Evolutionary conservation across 2,797 vertebrate genomes (phyloP).

Genomic region (Alauda arvensis): DNA sequence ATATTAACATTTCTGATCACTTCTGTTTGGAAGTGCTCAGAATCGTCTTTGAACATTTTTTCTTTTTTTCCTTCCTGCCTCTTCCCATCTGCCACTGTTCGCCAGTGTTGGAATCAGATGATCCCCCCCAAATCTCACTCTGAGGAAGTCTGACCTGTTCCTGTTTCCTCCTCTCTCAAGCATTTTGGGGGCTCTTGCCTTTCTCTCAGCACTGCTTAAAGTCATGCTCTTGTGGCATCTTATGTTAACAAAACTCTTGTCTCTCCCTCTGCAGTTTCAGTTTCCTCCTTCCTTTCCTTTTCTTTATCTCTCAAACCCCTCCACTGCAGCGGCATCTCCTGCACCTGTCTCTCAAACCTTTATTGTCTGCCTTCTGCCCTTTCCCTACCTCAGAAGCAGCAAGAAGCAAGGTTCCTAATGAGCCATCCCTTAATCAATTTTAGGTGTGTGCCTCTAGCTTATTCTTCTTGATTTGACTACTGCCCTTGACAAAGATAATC

Average conservation of each 20-base stretch:
- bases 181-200: not conserved
- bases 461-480: slow-evolving; percentile 24
- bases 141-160: not conserved
- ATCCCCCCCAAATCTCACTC: not conserved
- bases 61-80: not conserved
- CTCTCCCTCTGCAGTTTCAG: not conserved
- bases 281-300: not conserved
- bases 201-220: not conserved
- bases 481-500: slow-evolving; percentile 19
- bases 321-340: not conserved
- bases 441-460: slow-evolving; percentile 11
- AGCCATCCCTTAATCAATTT: slow-evolving; percentile 29
- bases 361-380: not conserved
- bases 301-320: not conserved
- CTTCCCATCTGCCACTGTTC: not conserved
- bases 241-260: not conserved
- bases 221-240: not conserved
- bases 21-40: not conserved
- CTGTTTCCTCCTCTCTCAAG: not conserved
- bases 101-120: accelerated
- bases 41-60: not conserved
- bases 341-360: not conserved
- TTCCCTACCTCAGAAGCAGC: not conserved
- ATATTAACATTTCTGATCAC: not conserved
- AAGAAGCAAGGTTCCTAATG: not conserved